Conservation (phyloP, 2,888 invertebrate species). For the Campoplex capitator region DNA sequence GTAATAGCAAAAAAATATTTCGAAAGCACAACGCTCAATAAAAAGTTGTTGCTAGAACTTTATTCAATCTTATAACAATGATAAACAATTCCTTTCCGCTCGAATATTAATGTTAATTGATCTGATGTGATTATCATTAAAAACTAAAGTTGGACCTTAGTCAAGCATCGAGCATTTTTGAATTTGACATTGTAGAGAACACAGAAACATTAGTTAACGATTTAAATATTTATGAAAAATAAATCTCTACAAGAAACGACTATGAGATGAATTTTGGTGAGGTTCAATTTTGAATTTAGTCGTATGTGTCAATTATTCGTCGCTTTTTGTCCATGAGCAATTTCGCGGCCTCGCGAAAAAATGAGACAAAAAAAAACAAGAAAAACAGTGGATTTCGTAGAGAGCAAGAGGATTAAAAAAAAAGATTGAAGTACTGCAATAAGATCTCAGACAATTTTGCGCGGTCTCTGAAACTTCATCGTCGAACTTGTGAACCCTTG, state of each 20-base stretch:
- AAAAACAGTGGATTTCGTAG: neutral
- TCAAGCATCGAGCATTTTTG: neutral
- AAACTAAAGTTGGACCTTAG: neutral
- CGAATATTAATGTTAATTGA: neutral
- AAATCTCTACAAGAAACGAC: neutral
- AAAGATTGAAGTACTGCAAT: slow-evolving; percentile 22
- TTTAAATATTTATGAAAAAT: neutral
- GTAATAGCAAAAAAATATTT: neutral
- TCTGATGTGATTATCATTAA: neutral
- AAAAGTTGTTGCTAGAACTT: neutral
- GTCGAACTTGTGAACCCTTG: slow-evolving; percentile 51
- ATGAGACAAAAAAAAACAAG: slow-evolving; percentile 9
- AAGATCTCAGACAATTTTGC: slow-evolving; percentile 32
- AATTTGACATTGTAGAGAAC: neutral
- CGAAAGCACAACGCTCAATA: neutral
- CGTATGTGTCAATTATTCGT: slow-evolving; percentile 71
- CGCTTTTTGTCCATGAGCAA: slow-evolving; percentile 76
- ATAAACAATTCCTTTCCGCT: neutral
- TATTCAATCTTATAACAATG: no score
- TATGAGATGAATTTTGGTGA: neutral
- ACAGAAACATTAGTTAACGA: neutral
- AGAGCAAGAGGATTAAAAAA: slow-evolving; percentile 11
- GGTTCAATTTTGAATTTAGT: slow-evolving; percentile 26
- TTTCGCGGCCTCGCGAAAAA: slow-evolving; percentile 55
- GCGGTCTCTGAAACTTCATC: slow-evolving; percentile 49